Conservation (phyloP, 2,113 vertebrate species). For the Sphyrna mokarran region DNA sequence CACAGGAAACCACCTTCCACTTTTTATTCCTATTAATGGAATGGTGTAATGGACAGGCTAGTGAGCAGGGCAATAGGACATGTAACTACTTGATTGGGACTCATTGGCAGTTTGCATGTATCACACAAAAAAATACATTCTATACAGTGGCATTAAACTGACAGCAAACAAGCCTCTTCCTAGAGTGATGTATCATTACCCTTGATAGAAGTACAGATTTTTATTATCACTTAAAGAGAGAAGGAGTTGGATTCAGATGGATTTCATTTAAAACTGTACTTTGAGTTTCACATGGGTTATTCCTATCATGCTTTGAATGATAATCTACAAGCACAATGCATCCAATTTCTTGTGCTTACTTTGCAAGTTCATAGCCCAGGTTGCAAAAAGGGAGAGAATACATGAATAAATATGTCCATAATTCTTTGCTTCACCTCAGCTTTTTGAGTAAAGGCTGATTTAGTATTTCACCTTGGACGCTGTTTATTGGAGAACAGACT, state of each 20-base stretch:
- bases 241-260: too few species aligned
- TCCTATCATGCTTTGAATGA: not conserved
- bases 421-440: not conserved
- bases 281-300: not conserved
- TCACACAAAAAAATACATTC: not conserved
- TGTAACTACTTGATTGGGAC: not conserved
- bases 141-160: not conserved
- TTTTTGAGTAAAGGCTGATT: not conserved
- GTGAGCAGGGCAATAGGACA: not conserved
- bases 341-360: not conserved
- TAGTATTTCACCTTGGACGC: not conserved
- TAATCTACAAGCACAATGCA: not conserved
- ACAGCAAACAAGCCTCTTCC: not conserved
- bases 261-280: not conserved
- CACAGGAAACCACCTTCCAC: not conserved
- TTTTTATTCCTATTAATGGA: not conserved
- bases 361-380: not conserved
- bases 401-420: not conserved
- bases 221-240: not conserved
- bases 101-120: not conserved
- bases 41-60: not conserved
- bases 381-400: not conserved
- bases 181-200: not conserved
- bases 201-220: not conserved
- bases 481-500: not conserved